Evolutionary conservation across 2,797 vertebrate genomes (phyloP).

Genomic region (Coreius guichenoti): DNA sequence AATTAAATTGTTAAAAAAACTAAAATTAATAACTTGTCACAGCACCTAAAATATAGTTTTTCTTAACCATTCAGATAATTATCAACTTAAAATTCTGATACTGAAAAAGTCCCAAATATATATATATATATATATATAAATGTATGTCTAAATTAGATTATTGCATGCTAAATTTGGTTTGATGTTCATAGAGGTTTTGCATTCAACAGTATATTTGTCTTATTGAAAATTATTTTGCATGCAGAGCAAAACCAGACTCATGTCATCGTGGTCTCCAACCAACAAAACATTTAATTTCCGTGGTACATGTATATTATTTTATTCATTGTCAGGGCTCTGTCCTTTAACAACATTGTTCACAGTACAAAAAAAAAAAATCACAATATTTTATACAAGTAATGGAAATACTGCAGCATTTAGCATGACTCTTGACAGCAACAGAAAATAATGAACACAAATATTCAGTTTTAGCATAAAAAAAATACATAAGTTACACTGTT

Average conservation of each 20-base stretch:
- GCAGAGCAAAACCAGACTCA: not conserved
- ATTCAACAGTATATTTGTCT: not conserved
- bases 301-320: not conserved
- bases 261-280: not conserved
- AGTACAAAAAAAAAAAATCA: not conserved
- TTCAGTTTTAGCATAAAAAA: not conserved
- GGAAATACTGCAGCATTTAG: not conserved
- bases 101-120: not conserved
- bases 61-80: not conserved
- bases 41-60: not conserved
- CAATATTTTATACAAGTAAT: not conserved
- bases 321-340: not conserved
- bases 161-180: not conserved
- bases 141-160: not conserved
- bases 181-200: not conserved
- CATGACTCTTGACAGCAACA: not conserved
- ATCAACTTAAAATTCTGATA: not conserved
- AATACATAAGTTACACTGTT: not conserved
- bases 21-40: not conserved
- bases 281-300: not conserved
- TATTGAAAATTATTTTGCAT: not conserved
- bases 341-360: not conserved
- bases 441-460: not conserved
- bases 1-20: not conserved
- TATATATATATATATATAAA: too few species aligned